phyloP scores from a whole-genome alignment of 2,113 vertebrate species.

The Excalfactoria chinensis region DNA sequence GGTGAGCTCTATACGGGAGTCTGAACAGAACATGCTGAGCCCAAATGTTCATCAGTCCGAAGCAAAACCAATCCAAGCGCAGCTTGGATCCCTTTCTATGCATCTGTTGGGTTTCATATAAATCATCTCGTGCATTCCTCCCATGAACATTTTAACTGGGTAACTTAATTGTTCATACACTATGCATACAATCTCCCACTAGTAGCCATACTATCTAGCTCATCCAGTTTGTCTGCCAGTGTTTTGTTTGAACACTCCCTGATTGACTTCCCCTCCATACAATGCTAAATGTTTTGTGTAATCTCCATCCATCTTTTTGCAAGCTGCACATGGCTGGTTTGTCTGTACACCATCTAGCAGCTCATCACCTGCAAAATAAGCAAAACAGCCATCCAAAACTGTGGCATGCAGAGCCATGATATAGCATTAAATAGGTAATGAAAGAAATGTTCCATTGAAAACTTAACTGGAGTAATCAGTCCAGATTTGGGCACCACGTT shows the following conservation, averaged over 20 bases:
- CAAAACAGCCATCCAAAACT: too few species aligned
- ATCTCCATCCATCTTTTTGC: background rate
- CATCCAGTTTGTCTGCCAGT: background rate
- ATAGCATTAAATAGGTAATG: background rate
- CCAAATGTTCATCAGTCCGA: background rate
- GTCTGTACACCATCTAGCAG: background rate
- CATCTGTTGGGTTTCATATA: fast-evolving
- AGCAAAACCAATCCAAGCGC: background rate
- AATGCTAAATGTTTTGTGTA: background rate
- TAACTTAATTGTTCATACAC: background rate
- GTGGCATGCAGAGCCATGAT: background rate
- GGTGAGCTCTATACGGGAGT: background rate
- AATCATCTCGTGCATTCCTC: fast-evolving
- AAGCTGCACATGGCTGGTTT: background rate
- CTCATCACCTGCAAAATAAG: background rate
- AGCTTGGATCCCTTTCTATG: background rate
- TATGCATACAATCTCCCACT: background rate
- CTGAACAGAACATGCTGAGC: background rate
- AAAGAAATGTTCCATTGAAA: background rate
- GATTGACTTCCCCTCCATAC: background rate
- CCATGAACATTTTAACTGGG: fast-evolving
- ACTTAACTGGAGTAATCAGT: background rate
- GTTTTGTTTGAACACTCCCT: background rate
- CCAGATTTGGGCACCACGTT: background rate
- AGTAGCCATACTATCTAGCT: background rate